Percentiles rank a stretch among this genome's conserved stretches.
Evolutionary conservation across 2,888 invertebrate species (phyloP).

Genomic region (Dynastes hyllus): DNA sequence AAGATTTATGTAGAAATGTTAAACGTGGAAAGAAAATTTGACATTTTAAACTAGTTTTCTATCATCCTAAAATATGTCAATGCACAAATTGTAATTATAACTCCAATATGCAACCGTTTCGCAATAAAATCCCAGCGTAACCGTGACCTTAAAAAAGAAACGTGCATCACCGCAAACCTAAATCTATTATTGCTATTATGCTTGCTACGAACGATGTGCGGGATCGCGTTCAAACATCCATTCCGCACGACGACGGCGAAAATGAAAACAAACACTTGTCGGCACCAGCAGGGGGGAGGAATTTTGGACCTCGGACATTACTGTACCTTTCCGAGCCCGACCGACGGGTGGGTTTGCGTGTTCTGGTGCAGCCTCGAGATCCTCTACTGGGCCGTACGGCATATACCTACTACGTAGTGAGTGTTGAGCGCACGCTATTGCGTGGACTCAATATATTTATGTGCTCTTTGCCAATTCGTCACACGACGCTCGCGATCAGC

Average conservation of each 20-base stretch:
- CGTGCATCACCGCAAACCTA: conserved; percentile 38
- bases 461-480: conserved; percentile 65
- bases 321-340: conserved; percentile 30
- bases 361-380: conserved; percentile 58
- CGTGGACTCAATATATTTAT: conserved; percentile 68
- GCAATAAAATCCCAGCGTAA: conserved; percentile 33
- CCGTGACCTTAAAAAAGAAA: conserved; percentile 38
- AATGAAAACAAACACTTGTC: conserved; percentile 49
- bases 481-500: conserved; percentile 63
- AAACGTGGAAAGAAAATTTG: too few species aligned
- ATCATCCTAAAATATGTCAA: too few species aligned
- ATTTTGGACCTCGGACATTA: conserved; percentile 51
- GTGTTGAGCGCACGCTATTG: conserved; percentile 66
- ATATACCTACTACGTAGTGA: conserved; percentile 49
- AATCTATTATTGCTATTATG: conserved; percentile 31
- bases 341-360: conserved; percentile 41
- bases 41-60: too few species aligned
- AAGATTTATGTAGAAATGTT: too few species aligned
- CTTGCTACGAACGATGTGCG: conserved; percentile 8
- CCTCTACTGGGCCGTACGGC: conserved; percentile 42
- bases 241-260: conserved; percentile 42
- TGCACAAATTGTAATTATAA: too few species aligned
- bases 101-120: neutral
- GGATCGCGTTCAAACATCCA: conserved; percentile 35
- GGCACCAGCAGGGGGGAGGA: conserved; percentile 37